Evolutionary conservation across 2,888 invertebrate genomes (phyloP).

Genomic region (Aethes cnicana): DNA sequence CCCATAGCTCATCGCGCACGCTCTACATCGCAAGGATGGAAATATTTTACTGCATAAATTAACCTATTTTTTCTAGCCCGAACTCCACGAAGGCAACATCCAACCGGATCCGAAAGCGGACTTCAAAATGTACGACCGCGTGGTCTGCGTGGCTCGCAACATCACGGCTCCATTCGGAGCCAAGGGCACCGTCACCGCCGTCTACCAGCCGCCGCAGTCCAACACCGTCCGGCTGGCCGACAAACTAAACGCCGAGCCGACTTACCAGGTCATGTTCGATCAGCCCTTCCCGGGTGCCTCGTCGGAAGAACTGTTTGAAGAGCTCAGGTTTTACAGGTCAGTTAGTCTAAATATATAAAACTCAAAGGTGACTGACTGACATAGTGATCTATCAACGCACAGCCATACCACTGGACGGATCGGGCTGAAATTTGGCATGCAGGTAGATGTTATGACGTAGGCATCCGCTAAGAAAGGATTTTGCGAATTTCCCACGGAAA

Average conservation of each 20-base stretch:
- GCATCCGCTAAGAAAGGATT: too few species aligned
- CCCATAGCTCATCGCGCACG: too few species aligned
- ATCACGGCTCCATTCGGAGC: conserved; percentile 91
- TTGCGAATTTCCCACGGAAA: too few species aligned
- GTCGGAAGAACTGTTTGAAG: conserved; percentile 54
- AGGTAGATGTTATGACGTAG: too few species aligned
- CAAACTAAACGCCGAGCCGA: conserved; percentile 76
- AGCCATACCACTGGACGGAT: too few species aligned
- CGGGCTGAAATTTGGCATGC: too few species aligned
- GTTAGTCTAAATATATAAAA: conserved; percentile 6
- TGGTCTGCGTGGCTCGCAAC: conserved; percentile 89
- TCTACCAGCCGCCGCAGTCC: conserved; percentile 60
- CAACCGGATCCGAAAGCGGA: conserved; percentile 86
- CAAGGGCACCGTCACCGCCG: conserved; percentile 92
- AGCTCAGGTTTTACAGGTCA: conserved; percentile 63
- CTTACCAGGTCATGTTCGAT: conserved; percentile 93
- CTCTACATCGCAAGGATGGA: too few species aligned
- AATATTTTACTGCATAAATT: too few species aligned
- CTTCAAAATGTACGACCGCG: conserved; percentile 90
- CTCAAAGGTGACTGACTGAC: conserved; percentile 67
- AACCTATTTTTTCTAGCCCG: conserved; percentile 55
- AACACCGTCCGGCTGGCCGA: conserved; percentile 77
- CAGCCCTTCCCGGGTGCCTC: conserved; percentile 86
- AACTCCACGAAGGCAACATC: conserved; percentile 78
- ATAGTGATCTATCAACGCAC: too few species aligned